Conservation (phyloP, 2,888 invertebrate species). For the Rotaria macrura region DNA sequence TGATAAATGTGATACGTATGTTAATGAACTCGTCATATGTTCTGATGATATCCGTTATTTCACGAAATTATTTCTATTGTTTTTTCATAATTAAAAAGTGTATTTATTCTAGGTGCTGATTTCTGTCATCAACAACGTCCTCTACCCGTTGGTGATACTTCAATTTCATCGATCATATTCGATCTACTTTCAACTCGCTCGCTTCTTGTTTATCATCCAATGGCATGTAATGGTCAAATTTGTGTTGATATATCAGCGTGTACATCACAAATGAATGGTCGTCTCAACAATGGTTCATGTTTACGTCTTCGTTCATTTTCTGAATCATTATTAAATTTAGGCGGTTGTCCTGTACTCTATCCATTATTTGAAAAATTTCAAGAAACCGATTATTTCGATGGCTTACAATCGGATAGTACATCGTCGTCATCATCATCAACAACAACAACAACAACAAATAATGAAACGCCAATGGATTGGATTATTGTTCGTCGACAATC, state of each 20-base stretch:
- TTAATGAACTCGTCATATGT: no score
- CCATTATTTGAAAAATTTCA: not conserved
- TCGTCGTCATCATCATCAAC: not conserved
- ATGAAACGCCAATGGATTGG: not conserved
- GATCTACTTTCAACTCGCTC: not conserved
- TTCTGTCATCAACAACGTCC: not conserved
- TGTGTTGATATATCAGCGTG: not conserved
- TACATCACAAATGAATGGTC: not conserved
- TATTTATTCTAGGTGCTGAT: not conserved
- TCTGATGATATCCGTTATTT: no score
- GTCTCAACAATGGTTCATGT: constrained; percentile 9
- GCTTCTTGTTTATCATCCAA: constrained; percentile 1
- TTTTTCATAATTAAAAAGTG: no score
- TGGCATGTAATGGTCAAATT: not conserved
- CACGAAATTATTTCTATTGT: no score
- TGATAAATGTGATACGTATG: no score
- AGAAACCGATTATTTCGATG: not conserved
- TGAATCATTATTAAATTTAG: not conserved
- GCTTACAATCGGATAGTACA: not conserved
- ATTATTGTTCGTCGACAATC: not conserved
- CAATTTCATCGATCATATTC: not conserved
- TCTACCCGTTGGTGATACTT: not conserved
- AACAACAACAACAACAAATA: not conserved
- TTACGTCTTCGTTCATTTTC: not conserved
- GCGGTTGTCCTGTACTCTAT: not conserved